Evolutionary conservation across 2,888 invertebrate species (phyloP).

Genomic region (Itoplectis maculator): DNA sequence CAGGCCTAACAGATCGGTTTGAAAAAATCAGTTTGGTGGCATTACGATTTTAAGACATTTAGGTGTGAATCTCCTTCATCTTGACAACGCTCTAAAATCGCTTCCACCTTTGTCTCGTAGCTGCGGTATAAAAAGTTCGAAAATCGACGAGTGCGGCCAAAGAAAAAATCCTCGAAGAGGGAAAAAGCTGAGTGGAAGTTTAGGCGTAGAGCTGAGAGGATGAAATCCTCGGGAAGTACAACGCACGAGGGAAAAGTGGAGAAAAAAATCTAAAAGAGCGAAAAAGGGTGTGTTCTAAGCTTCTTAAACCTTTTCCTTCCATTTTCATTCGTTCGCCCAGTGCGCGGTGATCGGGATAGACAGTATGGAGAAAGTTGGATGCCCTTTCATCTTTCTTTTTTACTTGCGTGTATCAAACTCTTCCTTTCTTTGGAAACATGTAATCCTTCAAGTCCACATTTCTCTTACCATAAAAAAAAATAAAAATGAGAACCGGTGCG

Average conservation of each 20-base stretch:
- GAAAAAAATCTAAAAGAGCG: constrained; percentile 22
- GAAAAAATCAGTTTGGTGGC: background rate
- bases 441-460: background rate
- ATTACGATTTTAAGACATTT: background rate
- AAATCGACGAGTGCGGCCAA: constrained; percentile 48
- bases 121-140: constrained; percentile 25
- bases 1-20: no score
- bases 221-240: constrained; percentile 36
- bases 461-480: background rate
- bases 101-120: constrained; percentile 49
- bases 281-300: constrained; percentile 51
- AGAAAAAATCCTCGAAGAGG: constrained; percentile 29
- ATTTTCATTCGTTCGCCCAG: constrained; percentile 16
- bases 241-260: constrained; percentile 27
- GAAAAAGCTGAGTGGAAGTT: constrained; percentile 34
- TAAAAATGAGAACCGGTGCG: background rate
- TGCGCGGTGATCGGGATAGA: background rate
- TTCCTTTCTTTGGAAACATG: background rate
- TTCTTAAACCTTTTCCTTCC: constrained; percentile 25
- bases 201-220: constrained; percentile 43
- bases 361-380: background rate
- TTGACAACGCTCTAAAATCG: constrained; percentile 33
- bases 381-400: background rate
- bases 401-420: background rate
- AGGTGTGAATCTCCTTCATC: constrained; percentile 43